A percentile compares a stretch with the other conserved stretches of the same genome.
These are phyloP conservation scores for Escarpia spicata DNA, from an alignment of 2,888 invertebrate species.

Conservation along the genomic window DNA sequence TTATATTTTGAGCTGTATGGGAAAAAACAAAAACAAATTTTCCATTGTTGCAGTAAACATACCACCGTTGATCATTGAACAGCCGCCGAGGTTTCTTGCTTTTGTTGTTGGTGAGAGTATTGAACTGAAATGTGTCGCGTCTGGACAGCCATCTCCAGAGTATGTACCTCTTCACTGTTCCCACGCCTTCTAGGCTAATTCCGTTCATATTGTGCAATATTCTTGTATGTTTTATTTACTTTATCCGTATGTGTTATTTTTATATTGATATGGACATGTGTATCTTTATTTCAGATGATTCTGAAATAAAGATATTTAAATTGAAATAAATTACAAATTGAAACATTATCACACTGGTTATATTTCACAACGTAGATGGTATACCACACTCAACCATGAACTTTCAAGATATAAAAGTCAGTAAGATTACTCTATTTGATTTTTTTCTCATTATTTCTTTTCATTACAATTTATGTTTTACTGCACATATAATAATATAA, in stretches of 20 bases:
- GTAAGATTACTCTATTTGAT: no score
- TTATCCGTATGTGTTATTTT: background rate
- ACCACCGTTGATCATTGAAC: conserved; percentile 90
- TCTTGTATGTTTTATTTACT: background rate
- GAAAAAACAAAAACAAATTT: conserved; percentile 27
- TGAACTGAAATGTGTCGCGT: conserved; percentile 94
- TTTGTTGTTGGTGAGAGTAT: conserved; percentile 85
- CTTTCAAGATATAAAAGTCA: no score
- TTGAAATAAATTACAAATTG: no score
- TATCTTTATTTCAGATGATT: no score
- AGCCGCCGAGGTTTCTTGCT: conserved; percentile 89
- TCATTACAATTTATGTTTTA: background rate
- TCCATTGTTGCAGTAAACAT: conserved; percentile 66
- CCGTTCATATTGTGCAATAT: background rate
- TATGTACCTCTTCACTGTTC: conserved; percentile 69
- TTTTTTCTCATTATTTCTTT: no score
- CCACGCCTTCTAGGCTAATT: background rate
- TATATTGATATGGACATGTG: no score
- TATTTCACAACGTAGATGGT: no score
- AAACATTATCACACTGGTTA: no score
- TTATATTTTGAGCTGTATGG: conserved; percentile 26
- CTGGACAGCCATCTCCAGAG: conserved; percentile 93
- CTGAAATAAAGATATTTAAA: no score
- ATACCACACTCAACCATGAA: no score
- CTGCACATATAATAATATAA: background rate